Conservation (phyloP, 2,797 vertebrate genomes). For the Argya squamiceps region DNA sequence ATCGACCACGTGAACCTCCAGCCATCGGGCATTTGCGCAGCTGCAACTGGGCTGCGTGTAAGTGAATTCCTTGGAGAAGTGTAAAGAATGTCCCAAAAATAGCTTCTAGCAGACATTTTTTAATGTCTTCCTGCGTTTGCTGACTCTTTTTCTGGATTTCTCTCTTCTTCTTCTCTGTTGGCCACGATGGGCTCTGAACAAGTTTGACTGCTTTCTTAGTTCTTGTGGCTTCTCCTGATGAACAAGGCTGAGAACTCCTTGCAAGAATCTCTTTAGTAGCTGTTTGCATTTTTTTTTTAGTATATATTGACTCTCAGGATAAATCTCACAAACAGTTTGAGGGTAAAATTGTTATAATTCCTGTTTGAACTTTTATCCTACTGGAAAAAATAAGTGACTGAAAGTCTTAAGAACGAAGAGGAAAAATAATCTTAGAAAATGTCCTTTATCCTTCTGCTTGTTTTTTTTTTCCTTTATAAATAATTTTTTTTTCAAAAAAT, state of each 20-base stretch:
- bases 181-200: not conserved
- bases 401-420: not conserved
- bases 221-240: not conserved
- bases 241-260: not conserved
- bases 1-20: not conserved
- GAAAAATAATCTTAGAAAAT: not conserved
- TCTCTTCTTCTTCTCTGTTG: not conserved
- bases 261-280: not conserved
- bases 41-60: not conserved
- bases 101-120: not conserved
- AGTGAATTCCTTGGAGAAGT: conserved; percentile 11
- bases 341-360: not conserved
- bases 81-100: not conserved
- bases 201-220: not conserved
- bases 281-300: not conserved
- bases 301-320: not conserved
- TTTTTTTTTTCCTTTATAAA: not conserved
- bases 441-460: not conserved
- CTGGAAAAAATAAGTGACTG: not conserved
- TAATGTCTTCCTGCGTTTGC: not conserved
- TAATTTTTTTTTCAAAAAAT: not conserved
- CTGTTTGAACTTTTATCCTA: not conserved
- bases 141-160: not conserved
- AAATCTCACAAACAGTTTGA: not conserved
- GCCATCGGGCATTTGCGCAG: conserved; percentile 2